phyloP scores from a whole-genome alignment of 2,797 vertebrate species.

The Halcyon badia region DNA sequence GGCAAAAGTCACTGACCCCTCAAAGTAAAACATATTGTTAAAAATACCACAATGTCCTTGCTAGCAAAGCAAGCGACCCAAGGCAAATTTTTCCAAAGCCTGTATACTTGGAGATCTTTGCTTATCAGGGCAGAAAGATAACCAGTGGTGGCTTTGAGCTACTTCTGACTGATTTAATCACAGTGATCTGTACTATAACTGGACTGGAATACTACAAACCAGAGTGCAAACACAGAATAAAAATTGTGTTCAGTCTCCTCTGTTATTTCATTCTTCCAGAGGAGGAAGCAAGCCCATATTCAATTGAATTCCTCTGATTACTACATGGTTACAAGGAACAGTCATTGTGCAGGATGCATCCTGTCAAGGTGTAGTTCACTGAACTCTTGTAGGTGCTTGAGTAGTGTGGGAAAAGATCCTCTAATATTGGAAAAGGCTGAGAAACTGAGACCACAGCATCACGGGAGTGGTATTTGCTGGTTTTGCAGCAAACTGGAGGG shows the following conservation, averaged over 20 bases:
- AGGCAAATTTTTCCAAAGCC: slow-evolving; percentile 46
- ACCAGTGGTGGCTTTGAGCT: slow-evolving; percentile 78
- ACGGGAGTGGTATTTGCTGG: rapidly evolving
- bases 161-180: slow-evolving; percentile 77
- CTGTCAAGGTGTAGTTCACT: not conserved
- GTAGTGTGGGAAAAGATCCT: not conserved
- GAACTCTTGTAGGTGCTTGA: not conserved
- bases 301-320: not conserved
- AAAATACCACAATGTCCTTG: slow-evolving; percentile 70
- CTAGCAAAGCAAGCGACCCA: slow-evolving; percentile 66
- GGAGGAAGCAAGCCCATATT: not conserved
- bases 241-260: not conserved
- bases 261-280: not conserved
- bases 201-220: slow-evolving; percentile 63
- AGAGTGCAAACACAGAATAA: slow-evolving; percentile 3
- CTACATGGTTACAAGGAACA: rapidly evolving
- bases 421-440: not conserved
- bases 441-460: not conserved
- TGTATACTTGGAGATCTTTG: slow-evolving; percentile 55
- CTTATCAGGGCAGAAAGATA: slow-evolving; percentile 79
- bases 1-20: slow-evolving; percentile 64
- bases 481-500: not conserved
- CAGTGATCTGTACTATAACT: slow-evolving; percentile 55
- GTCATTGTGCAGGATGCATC: not conserved
- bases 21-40: slow-evolving; percentile 77